Base-by-base conservation (phyloP, 92 coral and sea anemone genomes). In the Heteractis magnifica region DNA sequence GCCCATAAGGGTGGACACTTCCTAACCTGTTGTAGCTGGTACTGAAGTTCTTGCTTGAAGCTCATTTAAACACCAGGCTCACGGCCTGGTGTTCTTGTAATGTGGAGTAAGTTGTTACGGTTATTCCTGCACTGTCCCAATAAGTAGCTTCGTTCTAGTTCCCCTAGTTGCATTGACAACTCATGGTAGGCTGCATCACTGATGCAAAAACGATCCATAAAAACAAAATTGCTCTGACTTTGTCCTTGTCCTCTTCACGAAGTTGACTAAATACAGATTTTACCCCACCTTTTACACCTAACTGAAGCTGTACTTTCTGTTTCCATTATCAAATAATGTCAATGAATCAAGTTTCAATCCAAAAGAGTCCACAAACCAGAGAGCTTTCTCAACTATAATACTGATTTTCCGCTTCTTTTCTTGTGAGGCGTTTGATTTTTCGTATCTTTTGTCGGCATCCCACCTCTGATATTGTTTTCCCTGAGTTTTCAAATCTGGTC, bases 341-440 rank as follows among this genome's bases (percentile, higher is more conserved):
- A 89, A 72, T 20, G 80, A 80, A 13, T 89, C 75, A 26, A 88
- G 78, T 44, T 82, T 71, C 13, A 85, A 49, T 52, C 92, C 89
- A 89, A 85, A 89, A 4, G 89, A 71, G 26, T 89, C 87, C 50
- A 86, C 21, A 60, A 89, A 85, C 92, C 89, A 89, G 53, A 89
- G 85, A 16, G 92, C 87, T 80, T 21, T 86, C 72, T 65, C 77
- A 51, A 89, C n/a, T n/a, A n/a, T n/a, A n/a, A n/a, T n/a, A n/a
- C n/a, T n/a, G n/a, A n/a, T n/a, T n/a, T n/a, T n/a, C n/a, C n/a
- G n/a, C n/a, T n/a, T n/a, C 89, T 49, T 82, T 89, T 48, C 87
- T 85, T 77, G 75, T 75, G 11, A 88, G 34, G 53, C 73, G 80
- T 55, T 80, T 88, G 60, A 88, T 82, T 49, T 88, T 88, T 72